Evolutionary conservation across 2,113 vertebrate genomes (phyloP).

Genomic region (Rana temporaria): DNA sequence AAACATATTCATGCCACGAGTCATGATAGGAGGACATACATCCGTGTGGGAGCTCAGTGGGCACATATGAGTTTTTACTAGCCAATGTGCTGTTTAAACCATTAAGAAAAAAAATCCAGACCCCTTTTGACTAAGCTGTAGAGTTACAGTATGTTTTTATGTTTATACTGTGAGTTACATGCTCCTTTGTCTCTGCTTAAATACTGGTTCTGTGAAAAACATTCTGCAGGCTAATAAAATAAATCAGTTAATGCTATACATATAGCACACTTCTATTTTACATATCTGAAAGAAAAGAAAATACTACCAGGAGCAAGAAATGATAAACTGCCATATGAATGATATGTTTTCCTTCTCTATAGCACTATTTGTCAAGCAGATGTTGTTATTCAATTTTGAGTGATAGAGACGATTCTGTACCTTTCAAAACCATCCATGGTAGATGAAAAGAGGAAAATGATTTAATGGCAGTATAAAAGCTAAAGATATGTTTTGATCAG

Average conservation of each 20-base stretch:
- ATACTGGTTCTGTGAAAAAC: constrained; percentile 35
- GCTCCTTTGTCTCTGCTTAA: constrained; percentile 18
- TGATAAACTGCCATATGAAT: constrained; percentile 65
- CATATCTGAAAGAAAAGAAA: constrained; percentile 56
- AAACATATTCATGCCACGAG: too few species aligned
- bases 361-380: constrained; percentile 68
- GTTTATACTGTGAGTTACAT: constrained; percentile 44
- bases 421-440: constrained; percentile 67
- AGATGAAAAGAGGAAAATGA: constrained; percentile 62
- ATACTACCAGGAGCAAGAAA: constrained; percentile 50
- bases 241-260: constrained; percentile 53
- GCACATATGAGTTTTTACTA: too few species aligned
- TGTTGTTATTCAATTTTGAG: constrained; percentile 67
- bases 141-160: constrained; percentile 3
- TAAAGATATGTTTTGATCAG: constrained; percentile 64
- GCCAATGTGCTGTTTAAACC: too few species aligned
- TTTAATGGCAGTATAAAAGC: constrained; percentile 64
- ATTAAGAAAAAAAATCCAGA: not conserved
- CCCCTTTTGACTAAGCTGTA: not conserved
- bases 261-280: constrained; percentile 38
- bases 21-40: too few species aligned
- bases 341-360: constrained; percentile 67
- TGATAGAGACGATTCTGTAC: constrained; percentile 70
- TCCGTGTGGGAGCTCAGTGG: too few species aligned
- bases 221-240: constrained; percentile 55